These are phyloP conservation scores for Maccullochella peelii DNA, from an alignment of 2,113 vertebrate species.

Conservation along the genomic window DNA sequence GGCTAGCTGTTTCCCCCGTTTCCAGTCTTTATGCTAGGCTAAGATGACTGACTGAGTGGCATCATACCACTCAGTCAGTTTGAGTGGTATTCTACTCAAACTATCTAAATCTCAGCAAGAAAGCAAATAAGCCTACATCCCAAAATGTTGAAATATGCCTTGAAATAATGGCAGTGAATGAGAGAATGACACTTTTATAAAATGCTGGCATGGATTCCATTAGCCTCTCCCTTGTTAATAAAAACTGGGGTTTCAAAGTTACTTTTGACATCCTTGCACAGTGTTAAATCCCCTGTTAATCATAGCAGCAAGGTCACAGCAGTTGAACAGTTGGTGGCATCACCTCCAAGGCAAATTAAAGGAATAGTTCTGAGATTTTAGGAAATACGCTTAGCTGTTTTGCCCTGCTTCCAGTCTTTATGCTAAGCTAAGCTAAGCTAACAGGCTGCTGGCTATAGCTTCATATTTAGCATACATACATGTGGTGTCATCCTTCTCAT, in stretches of 20 bases:
- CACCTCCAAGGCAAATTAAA: conserved; percentile 35
- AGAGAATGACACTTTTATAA: conserved; percentile 25
- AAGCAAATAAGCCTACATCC: background rate
- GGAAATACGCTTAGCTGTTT: background rate
- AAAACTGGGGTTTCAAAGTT: background rate
- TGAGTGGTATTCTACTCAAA: no score
- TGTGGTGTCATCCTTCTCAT: background rate
- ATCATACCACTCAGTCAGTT: no score
- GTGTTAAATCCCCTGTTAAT: background rate
- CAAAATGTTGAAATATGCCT: background rate
- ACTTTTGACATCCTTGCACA: conserved; percentile 23
- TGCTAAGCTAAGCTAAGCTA: conserved; percentile 27
- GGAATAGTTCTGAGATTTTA: background rate
- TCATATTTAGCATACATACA: background rate
- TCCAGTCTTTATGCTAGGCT: background rate
- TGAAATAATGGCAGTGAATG: conserved; percentile 26
- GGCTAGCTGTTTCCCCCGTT: background rate
- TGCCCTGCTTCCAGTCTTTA: background rate
- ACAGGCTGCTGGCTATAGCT: background rate
- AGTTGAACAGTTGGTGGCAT: conserved; percentile 20
- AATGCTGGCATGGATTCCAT: conserved; percentile 55
- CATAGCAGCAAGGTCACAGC: conserved; percentile 19
- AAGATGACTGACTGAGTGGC: background rate
- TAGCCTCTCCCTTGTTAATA: conserved; percentile 1
- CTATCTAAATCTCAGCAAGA: background rate